Base-by-base conservation (phyloP, 2,797 vertebrate species). In the Prionace glauca region DNA sequence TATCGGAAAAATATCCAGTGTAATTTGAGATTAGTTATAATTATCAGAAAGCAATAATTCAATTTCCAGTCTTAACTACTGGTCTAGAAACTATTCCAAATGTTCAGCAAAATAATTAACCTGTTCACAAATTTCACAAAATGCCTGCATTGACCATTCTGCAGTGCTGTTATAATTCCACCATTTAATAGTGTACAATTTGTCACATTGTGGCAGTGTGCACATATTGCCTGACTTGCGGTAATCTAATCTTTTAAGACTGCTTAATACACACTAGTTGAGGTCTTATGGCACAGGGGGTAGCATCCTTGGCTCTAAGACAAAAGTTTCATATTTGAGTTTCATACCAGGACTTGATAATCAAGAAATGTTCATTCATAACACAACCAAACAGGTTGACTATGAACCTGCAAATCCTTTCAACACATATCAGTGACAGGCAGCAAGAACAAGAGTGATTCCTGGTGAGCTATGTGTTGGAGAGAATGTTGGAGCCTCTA, bases 61-160 rank as follows among this genome's bases (percentile, higher is more conserved):
- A 91, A 65, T 91, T 91, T 91, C 32, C 50, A 60, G 32, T 65
- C 60, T 8, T 91, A n/a, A n/a, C 60, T 91, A 56, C 26, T 90
- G 60, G 88, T n/a, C 56, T 16, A n/a, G 18, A 91, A 91, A 62
- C 29, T 91, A 91, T 91, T 91, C 60, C 14, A 56, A 60, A n/a
- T 91, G 88, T 60, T n/a, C 29, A 65, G 60, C 60, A 91, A 60
- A 91, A 91, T 91, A 60, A 91, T 65, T 91, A 32, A 91, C 88
- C 88, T 91, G 88, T 91, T 90, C 36, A 91, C 86, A 87, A 65
- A 29, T 91, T 90, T 18, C 60, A 45, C 20, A 91, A n/a, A 91
- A 91, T 91, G 88, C 29, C 60, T 91, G 56, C 56, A 60, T 91
- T 91, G 88, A 65, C 60, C 29, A 65, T 32, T 62, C 29, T 60